Base-by-base conservation (phyloP, 2,797 vertebrate genomes). In the Cirrhinus mrigala region DNA sequence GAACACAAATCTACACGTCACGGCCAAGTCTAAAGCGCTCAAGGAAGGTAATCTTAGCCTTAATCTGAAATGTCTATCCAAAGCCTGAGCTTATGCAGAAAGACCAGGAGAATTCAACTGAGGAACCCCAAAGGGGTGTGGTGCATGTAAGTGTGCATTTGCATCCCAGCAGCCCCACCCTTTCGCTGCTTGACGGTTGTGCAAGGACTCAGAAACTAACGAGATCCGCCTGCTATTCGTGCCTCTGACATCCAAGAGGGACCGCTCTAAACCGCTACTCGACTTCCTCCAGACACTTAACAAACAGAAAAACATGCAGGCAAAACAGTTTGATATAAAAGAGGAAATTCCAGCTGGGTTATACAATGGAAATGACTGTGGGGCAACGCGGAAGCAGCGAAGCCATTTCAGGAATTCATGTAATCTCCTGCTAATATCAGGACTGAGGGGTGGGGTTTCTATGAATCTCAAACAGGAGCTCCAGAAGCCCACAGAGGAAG, bases 331-430 rank as follows among this genome's bases (percentile, higher is more conserved):
- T 89, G 76, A 86, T 86, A 76, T 83, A 70, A 82, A 90, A 87
- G 81, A 90, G 88, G 89, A 90, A 90, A 92, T 92, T 92, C 90
- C 91, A 88, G 70, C 74, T 48, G 46, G 70, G 82, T 90, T 88
- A 89, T 85, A 91, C 89, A 91, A 91, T 90, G 87, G 87, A 88
- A 89, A 90, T 50, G 84, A 82, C 87, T 87, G 77, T 87, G 83
- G 79, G 87, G 90, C 77, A 89, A 90, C 3, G n/a, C 48, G 54
- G 89, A 92, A 89, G 88, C 79, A 79, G 86, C 68, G 5, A 80
- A 88, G 83, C 68, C 84, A 88, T 89, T 88, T 86, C 83, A 90
- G 85, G 89, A 92, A 92, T 91, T 88, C 86, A 82, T 84, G 85
- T 87, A 87, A 89, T 88, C 89, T 89, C 74, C 84, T 20, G 86